A percentile compares a stretch with the other conserved stretches of the same genome.
phyloP scores from a whole-genome alignment of 2,113 vertebrate species.

The Sceloporus undulatus region DNA sequence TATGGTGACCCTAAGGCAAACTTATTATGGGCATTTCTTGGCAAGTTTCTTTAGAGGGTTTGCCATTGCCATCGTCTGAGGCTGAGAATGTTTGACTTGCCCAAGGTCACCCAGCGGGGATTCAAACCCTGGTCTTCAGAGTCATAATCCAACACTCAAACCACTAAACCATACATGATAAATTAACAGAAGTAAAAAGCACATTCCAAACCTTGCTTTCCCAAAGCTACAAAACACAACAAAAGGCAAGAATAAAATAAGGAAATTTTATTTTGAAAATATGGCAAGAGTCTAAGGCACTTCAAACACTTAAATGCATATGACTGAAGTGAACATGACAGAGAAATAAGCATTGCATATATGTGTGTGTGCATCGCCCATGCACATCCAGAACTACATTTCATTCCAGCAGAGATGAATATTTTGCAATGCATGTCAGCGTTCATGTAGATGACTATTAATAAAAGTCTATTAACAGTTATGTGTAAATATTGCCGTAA shows the following conservation, averaged over 20 bases:
- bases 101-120: no score
- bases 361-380: constrained; percentile 55
- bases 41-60: no score
- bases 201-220: not conserved
- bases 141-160: no score
- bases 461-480: constrained; percentile 85
- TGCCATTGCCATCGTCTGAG: no score
- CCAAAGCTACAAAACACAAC: constrained; percentile 46
- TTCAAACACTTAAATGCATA: constrained; percentile 87
- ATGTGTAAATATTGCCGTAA: constrained; percentile 84
- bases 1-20: no score
- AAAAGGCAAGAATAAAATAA: constrained; percentile 61
- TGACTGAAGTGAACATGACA: constrained; percentile 79
- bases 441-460: constrained; percentile 80
- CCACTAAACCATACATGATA: not conserved
- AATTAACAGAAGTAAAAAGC: not conserved
- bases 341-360: constrained; percentile 78
- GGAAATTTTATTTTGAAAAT: constrained; percentile 91
- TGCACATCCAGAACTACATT: constrained; percentile 55
- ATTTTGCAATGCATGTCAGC: constrained; percentile 65
- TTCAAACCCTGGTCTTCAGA: no score
- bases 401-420: constrained; percentile 65
- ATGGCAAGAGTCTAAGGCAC: constrained; percentile 92
- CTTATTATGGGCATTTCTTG: no score
- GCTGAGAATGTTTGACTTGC: no score